Base-by-base conservation (phyloP, 1,140 invertebrate genomes). In the Psix sp. region DNA sequence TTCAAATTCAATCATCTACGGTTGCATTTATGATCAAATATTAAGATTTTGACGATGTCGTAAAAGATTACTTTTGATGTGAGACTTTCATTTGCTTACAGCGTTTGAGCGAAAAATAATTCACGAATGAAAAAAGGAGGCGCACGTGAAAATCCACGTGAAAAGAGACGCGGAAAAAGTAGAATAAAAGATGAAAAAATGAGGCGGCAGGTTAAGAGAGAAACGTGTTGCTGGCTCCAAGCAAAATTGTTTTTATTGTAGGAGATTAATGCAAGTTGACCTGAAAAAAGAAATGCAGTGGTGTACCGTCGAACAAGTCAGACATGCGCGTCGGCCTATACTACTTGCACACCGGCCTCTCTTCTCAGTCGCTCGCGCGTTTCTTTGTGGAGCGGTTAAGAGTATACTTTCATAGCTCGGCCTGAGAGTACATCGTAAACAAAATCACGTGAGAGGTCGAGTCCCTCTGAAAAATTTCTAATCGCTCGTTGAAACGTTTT, bases 301-400 rank as follows among this genome's bases (percentile, higher is more conserved):
- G 59, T 65, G 46, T 65, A 51, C 18, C 42, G 56, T 51, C 48
- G 59, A 76, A 79, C 46, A 57, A 82, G 79, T 78, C 80, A 74
- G 82, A 79, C 82, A 82, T 82, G 81, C 82, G 82, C 82, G 46
- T 43, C 45, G 36, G 66, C 52, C 15, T 48, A 71, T 66, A 78
- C 67, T 68, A 67, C 56, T 71, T 67, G 48, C 52, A 65, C 77
- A 77, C 78, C 75, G 54, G 46, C 33, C 11, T 54, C 21, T 43
- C 31, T 31, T 80, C 75, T 81, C 80, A 82, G 82, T 84, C 70
- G 54, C 77, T 81, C 77, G 75, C 78, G 76, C 77, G 43, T 76
- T 46, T 77, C 76, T 71, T 65, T 72, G 68, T 76, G 39, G 68
- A 72, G 60, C 76, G 74, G 77, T 66, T 62, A 31, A 52, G 31